Evolutionary conservation across 1,140 invertebrate genomes (phyloP).

Genomic region (Solenopsis invicta): DNA sequence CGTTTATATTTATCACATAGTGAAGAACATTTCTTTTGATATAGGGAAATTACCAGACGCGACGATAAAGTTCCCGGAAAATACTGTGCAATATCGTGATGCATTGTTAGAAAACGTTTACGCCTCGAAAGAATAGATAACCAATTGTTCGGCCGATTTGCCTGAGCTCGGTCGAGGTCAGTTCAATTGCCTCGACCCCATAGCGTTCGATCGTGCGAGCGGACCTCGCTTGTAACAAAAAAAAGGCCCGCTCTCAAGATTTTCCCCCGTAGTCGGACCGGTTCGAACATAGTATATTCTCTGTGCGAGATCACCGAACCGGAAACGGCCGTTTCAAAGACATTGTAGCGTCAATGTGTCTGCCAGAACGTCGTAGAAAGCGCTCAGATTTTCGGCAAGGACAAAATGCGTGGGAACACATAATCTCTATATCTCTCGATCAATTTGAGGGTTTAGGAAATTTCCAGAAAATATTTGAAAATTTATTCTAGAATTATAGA

Average conservation of each 20-base stretch:
- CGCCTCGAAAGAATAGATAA: slow-evolving; percentile 37
- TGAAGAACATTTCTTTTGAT: neutral
- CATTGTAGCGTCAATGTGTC: slow-evolving; percentile 11
- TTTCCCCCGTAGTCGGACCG: slow-evolving; percentile 62
- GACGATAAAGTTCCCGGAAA: neutral
- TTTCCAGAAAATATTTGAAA: neutral
- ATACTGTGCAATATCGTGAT: neutral
- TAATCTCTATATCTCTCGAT: neutral
- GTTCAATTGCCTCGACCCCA: slow-evolving; percentile 47
- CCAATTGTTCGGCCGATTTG: slow-evolving; percentile 58
- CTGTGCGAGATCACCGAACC: slow-evolving; percentile 52
- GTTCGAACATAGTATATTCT: slow-evolving; percentile 33
- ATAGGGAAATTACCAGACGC: neutral
- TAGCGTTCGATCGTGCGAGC: neutral
- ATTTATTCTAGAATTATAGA: neutral
- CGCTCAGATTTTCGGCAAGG: slow-evolving; percentile 4
- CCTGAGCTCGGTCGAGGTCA: slow-evolving; percentile 33
- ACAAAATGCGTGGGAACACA: neutral
- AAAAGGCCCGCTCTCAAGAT: slow-evolving; percentile 39
- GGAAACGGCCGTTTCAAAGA: slow-evolving; percentile 58
- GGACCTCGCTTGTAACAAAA: slow-evolving; percentile 24
- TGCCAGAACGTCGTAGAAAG: too few relatives aligned
- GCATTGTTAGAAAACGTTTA: neutral
- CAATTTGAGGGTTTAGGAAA: neutral
- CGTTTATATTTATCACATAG: neutral